Percentiles rank a stretch among this genome's conserved stretches.
Evolutionary conservation across 2,797 vertebrate species (phyloP).

Genomic region (Myotis pilosus): DNA sequence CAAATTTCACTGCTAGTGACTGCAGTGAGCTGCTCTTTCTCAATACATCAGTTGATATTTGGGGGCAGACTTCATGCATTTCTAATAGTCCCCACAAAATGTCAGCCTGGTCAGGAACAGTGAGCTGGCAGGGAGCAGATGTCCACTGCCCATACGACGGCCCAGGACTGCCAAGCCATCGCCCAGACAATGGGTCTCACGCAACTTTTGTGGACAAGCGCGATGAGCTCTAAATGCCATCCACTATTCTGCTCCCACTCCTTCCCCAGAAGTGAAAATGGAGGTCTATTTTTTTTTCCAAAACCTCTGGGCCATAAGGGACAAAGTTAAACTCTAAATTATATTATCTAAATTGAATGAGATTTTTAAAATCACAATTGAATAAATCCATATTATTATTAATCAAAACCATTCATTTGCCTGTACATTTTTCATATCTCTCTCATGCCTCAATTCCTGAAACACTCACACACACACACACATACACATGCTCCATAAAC

Average conservation of each 20-base stretch:
- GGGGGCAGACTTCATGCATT: slow-evolving; percentile 71
- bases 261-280: not conserved
- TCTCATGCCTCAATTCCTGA: not conserved
- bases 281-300: not conserved
- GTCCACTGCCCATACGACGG: not conserved
- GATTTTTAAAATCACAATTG: not conserved
- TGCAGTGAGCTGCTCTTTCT: slow-evolving; percentile 61
- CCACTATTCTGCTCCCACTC: not conserved
- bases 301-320: not conserved
- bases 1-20: slow-evolving; percentile 60
- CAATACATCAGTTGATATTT: slow-evolving; percentile 78
- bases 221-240: slow-evolving; percentile 13
- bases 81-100: slow-evolving; percentile 79
- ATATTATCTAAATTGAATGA: slow-evolving; percentile 13
- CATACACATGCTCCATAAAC: not conserved
- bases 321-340: slow-evolving; percentile 18
- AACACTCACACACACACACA: not conserved
- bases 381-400: slow-evolving; percentile 60
- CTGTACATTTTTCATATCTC: not conserved
- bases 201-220: not conserved
- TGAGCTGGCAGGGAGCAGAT: slow-evolving; percentile 9
- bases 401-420: slow-evolving; percentile 44
- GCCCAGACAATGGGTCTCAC: not conserved
- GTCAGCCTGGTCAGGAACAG: slow-evolving; percentile 74
- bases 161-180: not conserved